phyloP scores from a whole-genome alignment of 1,140 invertebrate genomes.

The Scaptomyza graminum region DNA sequence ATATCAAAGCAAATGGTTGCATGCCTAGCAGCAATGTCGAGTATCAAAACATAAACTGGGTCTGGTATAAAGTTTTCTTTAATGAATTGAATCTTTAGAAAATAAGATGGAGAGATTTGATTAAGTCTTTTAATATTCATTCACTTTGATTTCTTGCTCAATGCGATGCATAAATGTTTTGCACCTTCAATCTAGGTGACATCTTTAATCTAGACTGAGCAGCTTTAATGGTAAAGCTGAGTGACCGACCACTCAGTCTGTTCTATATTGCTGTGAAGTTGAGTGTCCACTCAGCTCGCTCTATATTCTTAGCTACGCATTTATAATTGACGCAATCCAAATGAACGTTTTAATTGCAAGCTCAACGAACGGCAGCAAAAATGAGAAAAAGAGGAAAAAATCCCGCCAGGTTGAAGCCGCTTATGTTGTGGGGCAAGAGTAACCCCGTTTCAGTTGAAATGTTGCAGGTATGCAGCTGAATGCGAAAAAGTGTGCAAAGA shows the following conservation, averaged over 20 bases:
- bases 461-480: not conserved
- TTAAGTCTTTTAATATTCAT: too few relatives aligned
- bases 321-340: constrained; percentile 53
- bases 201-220: not conserved
- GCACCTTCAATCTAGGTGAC: too few relatives aligned
- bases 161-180: too few relatives aligned
- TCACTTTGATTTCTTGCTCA: too few relatives aligned
- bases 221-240: constrained; percentile 14
- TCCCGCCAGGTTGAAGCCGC: constrained; percentile 41
- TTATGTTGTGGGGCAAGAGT: constrained; percentile 39
- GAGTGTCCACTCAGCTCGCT: constrained; percentile 27
- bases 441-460: not conserved
- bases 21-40: too few relatives aligned
- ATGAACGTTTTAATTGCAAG: constrained; percentile 67
- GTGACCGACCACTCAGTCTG: constrained; percentile 2
- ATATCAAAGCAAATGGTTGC: too few relatives aligned
- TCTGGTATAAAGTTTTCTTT: too few relatives aligned
- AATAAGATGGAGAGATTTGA: too few relatives aligned
- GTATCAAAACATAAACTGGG: too few relatives aligned
- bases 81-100: too few relatives aligned
- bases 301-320: constrained; percentile 16
- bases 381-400: constrained; percentile 18
- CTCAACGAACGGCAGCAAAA: constrained; percentile 35
- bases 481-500: too few relatives aligned
- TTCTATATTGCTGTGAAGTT: constrained; percentile 16